Conservation (phyloP, 2,888 invertebrate genomes). For the Thymelicus lineola region DNA sequence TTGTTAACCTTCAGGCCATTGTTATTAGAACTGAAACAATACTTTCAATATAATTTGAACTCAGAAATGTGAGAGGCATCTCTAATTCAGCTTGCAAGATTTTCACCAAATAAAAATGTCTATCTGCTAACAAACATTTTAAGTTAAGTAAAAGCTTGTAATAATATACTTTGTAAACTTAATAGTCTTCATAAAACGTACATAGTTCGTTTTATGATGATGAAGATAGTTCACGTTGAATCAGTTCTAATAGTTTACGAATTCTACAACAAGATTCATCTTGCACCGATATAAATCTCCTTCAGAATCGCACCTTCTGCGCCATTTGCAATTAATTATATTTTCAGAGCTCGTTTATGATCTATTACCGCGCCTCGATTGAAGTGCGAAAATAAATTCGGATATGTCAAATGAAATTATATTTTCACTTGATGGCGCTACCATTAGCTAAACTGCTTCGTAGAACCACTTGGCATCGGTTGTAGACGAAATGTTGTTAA, state of each 20-base stretch:
- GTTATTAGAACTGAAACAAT: too few species aligned
- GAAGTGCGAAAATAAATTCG: slow-evolving; percentile 32
- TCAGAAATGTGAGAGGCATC: too few species aligned
- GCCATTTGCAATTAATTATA: slow-evolving; percentile 37
- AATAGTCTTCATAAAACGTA: too few species aligned
- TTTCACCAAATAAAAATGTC: too few species aligned
- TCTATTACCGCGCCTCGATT: slow-evolving; percentile 33
- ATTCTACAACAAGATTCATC: neutral
- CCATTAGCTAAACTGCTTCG: slow-evolving; percentile 28
- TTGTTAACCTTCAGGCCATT: too few species aligned
- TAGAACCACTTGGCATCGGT: slow-evolving; percentile 26
- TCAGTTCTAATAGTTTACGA: neutral
- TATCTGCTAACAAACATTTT: too few species aligned
- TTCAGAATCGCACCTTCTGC: slow-evolving; percentile 28
- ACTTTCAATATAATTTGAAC: too few species aligned
- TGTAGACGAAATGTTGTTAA: slow-evolving; percentile 16
- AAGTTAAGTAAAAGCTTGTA: too few species aligned
- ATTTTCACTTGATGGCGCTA: slow-evolving; percentile 33
- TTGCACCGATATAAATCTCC: slow-evolving; percentile 26
- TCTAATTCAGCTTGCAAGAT: too few species aligned
- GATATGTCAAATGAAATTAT: slow-evolving; percentile 28
- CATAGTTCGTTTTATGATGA: too few species aligned
- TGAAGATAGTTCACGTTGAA: too few species aligned
- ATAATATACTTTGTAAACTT: too few species aligned
- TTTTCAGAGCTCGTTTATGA: slow-evolving; percentile 34